Evolutionary conservation across 2,797 vertebrate genomes (phyloP), one percentile per base, ranked within the genome.

Genomic region (Eremophila alpestris): DNA sequence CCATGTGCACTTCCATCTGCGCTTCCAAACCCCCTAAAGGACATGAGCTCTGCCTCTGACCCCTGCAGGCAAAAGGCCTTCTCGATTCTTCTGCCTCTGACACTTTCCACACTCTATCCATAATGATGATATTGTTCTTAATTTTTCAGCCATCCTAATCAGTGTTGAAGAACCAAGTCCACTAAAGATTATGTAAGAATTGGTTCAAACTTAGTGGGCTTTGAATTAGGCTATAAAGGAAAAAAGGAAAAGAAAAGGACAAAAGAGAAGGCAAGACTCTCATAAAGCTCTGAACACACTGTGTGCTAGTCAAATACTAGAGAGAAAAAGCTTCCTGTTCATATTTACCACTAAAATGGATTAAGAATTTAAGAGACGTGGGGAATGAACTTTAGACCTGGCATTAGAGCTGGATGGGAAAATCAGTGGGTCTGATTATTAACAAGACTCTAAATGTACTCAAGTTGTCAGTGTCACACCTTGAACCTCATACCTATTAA

Each of bases 401-500:
- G 56, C 43, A 45, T 95, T 91, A 96, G 68, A 92, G 60, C 67
- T 89, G 81, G 83, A 93, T 71, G 84, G 51, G 75, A 58, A 83
- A 88, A 87, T 86, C 32, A 36, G 88, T 22, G 68, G 40, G 40
- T 78, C 64, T 91, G 89, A 90, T 94, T 91, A 94, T 41, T 87
- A 97, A 96, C 96, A 96, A 76, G 69, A 62, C 43, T 96, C 94
- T 89, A 84, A 94, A 95, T 84, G 82, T 77, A 92, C 94, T 83
- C 81, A 55, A 54, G 83, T 52, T 83, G 40, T 62, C 92, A 96
- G 87, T 92, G 95, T 95, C 95, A 92, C 78, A 83, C 80, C 84
- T 94, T 94, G 88, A 94, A 84, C 82, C 68, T 97, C 94, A 95
- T 94, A 83, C 91, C 91, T 96, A 93, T 87, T 96, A 96, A 97